These are phyloP conservation scores for Tholera decimalis DNA, from an alignment of 2,888 invertebrate species.

Conservation along the genomic window DNA sequence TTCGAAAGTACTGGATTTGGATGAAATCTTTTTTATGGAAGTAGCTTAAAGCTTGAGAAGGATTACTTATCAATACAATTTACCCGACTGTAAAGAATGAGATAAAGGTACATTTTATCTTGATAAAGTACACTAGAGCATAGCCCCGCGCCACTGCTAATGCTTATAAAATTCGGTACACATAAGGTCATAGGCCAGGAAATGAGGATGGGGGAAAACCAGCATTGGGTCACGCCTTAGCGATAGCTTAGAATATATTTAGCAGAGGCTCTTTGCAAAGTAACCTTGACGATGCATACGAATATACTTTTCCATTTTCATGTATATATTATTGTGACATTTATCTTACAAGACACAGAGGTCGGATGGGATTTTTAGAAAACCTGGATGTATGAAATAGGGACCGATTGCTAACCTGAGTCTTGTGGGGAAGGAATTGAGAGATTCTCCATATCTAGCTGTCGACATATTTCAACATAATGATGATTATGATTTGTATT, in stretches of 20 bases:
- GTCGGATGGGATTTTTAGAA: neutral
- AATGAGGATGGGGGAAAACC: slow-evolving; percentile 6
- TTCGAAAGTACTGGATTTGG: no score
- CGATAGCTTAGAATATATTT: slow-evolving; percentile 5
- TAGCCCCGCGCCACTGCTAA: no score
- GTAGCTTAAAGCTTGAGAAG: no score
- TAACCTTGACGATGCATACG: slow-evolving; percentile 19
- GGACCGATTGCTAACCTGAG: neutral
- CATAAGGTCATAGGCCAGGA: slow-evolving; percentile 24
- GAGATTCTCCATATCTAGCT: neutral
- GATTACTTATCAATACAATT: no score
- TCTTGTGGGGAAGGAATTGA: neutral
- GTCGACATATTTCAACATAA: neutral
- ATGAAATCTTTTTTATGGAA: no score
- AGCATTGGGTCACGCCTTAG: slow-evolving; percentile 1
- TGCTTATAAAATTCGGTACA: neutral
- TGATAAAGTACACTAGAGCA: no score
- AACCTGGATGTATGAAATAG: neutral
- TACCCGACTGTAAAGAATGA: no score
- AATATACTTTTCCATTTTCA: slow-evolving; percentile 13
- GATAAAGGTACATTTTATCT: no score
- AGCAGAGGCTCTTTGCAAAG: slow-evolving; percentile 12
- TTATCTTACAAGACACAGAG: no score
- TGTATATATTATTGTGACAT: slow-evolving; percentile 13
- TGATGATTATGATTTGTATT: neutral